Conservation (phyloP, 2,113 vertebrate species). For the Ailuropoda melanoleuca region DNA sequence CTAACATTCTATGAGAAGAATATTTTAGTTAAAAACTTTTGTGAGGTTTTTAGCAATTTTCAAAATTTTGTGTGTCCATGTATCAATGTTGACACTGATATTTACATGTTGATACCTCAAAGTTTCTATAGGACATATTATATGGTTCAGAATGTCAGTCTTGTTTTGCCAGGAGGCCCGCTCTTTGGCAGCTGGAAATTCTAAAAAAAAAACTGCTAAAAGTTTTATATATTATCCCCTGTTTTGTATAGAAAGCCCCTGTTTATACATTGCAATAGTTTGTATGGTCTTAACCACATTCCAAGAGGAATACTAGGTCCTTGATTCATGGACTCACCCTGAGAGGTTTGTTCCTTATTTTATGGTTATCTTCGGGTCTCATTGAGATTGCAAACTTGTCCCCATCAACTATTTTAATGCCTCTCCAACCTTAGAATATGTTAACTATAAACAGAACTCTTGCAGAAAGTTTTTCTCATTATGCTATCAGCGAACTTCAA, state of each 20-base stretch:
- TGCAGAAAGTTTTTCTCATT: not conserved
- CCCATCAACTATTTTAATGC: not conserved
- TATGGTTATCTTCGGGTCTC: not conserved
- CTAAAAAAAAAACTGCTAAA: not conserved
- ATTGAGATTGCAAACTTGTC: not conserved
- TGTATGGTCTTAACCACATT: not conserved
- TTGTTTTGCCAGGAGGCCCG: not conserved
- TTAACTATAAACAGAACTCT: constrained; percentile 15
- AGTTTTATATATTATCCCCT: not conserved
- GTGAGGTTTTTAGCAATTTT: not conserved
- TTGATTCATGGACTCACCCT: not conserved
- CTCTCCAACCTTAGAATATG: constrained; percentile 14
- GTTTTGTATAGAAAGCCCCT: not conserved
- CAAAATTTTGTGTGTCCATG: not conserved
- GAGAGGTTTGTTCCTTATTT: not conserved
- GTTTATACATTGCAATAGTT: not conserved
- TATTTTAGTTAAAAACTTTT: not conserved
- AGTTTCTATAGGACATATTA: not conserved
- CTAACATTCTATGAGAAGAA: constrained; percentile 1
- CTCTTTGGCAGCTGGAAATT: not conserved
- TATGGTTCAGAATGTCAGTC: not conserved
- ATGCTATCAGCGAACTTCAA: not conserved
- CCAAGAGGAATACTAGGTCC: not conserved
- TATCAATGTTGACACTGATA: not conserved
- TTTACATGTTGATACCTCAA: not conserved